Percentiles rank a stretch among this genome's conserved stretches.
These are phyloP conservation scores for Gila robusta DNA, from an alignment of 2,797 vertebrate genomes.

Conservation along the genomic window DNA sequence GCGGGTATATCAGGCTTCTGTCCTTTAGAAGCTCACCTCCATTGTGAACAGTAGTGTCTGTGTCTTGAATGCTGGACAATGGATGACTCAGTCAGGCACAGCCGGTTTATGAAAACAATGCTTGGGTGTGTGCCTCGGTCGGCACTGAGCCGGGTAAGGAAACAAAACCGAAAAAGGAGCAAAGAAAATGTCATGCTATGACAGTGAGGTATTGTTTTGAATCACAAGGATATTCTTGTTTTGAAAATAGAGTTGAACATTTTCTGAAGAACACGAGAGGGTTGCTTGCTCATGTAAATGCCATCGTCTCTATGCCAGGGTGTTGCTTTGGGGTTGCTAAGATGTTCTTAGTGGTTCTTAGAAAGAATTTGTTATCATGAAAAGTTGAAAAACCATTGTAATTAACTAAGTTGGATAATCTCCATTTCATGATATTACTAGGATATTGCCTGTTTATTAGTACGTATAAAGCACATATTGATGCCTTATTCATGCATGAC, in stretches of 20 bases:
- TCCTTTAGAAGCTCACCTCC: slow-evolving; percentile 5
- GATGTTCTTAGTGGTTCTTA: background rate
- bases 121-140: background rate
- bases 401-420: background rate
- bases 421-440: background rate
- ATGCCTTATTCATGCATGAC: too few species aligned
- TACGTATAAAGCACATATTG: too few species aligned
- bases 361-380: too few species aligned
- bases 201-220: slow-evolving; percentile 27
- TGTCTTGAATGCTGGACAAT: background rate
- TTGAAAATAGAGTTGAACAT: background rate
- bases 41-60: slow-evolving; percentile 24
- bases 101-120: slow-evolving; percentile 32
- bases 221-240: background rate
- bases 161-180: background rate
- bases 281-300: background rate
- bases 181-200: slow-evolving; percentile 8
- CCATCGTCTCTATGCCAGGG: background rate
- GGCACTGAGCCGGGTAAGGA: background rate
- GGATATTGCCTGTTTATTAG: too few species aligned
- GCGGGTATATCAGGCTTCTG: background rate
- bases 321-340: background rate
- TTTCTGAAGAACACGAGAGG: background rate
- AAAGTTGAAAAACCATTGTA: too few species aligned
- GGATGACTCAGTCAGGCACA: slow-evolving; percentile 14